Base-by-base conservation (phyloP, 2,797 vertebrate genomes). In the Propithecus deckenii region DNA sequence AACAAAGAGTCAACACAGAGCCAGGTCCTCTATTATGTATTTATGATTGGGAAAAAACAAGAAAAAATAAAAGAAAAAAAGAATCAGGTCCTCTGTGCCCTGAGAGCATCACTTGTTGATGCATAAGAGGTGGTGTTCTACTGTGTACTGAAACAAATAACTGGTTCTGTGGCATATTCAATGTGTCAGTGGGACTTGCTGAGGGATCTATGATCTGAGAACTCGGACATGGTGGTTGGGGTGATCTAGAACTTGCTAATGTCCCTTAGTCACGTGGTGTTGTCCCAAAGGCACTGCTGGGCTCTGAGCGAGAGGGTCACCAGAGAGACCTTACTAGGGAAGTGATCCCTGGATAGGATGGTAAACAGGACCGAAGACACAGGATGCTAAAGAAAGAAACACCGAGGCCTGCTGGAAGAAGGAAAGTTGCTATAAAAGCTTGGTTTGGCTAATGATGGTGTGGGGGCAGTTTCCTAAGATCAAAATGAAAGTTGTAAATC, bases 351-450 rank as follows among this genome's bases (percentile, higher is more conserved):
- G 63, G 52, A 55, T 7, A 76, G 35, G 13, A 7, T 30, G 50
- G 57, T n/a, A n/a, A 46, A 6, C 1, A 67, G 89, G 72, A 50
- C 17, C 25, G 11, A 69, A 48, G 48, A 32, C 28, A 65, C 0
- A 2, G 0, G 20, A 50, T 13, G 7, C 32, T 10, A 3, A 72
- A 13, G 17, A 10, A 23, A n/a, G 86, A 78, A 63, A 72, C 13
- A 13, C 2, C 4, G 20, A 69, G 59, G 65, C 25, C 71, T 1
- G 15, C 4, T 14, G 9, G 15, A 15, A 48, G 78, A 48, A 32
- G 48, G 35, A 6, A 52, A 1, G 10, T 0, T 9, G 22, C 50
- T 1, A 12, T 0, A 5, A 25, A 63, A 1, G 1, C 46, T 48
- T 12, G 25, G 69, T 11, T 52, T 14, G 41, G 63, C 50, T 55